Base-by-base conservation (phyloP, 1,140 invertebrate species). In the Thrips palmi region DNA sequence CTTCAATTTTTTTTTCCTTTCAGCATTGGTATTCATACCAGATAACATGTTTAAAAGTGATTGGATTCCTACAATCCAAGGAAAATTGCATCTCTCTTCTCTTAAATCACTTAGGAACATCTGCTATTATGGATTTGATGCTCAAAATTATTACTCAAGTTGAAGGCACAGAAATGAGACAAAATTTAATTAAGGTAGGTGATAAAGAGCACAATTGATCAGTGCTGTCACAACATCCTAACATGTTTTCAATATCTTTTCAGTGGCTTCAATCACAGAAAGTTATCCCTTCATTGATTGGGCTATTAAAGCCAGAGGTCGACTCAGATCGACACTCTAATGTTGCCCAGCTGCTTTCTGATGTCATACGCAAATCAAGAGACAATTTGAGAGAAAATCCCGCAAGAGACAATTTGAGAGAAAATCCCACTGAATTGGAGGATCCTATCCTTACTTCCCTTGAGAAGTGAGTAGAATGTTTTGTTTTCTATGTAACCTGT, bases 81-180 rank as follows among this genome's bases (percentile, higher is more conserved):
- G 71, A 77, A 44, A 77, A 81, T 55, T 91, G 92, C 67, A 68
- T 96, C 52, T 70, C 78, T 46, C 67, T 80, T 50, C 64, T 93
- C 46, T 62, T 93, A 44, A 71, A 78, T 49, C 89, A 96, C 61
- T 71, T 96, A 48, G 77, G 84, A 48, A 93, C 88, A 22, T 94
- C 88, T 12, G 86, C 91, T 45, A 86, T 96, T 49, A 91, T 91
- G 71, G 89, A 96, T 69, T 70, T 92, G 40, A 70, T 92, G 45
- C 70, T 88, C 44, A 80, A 86, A 58, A 70, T 89, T 42, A 70
- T 92, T 51, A 85, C 83, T 30, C 74, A 82, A 56, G 73, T 92
- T 29, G 81, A 87, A 54, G 77, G 73, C 40, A 62, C 62, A 43
- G 76, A 83, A 50, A 71, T 77, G 57, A 71, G 77, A 50, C 67